Base-by-base conservation (phyloP, 53 echinoderm and acorn worm genomes). In the Hippasteria phrygiana region DNA sequence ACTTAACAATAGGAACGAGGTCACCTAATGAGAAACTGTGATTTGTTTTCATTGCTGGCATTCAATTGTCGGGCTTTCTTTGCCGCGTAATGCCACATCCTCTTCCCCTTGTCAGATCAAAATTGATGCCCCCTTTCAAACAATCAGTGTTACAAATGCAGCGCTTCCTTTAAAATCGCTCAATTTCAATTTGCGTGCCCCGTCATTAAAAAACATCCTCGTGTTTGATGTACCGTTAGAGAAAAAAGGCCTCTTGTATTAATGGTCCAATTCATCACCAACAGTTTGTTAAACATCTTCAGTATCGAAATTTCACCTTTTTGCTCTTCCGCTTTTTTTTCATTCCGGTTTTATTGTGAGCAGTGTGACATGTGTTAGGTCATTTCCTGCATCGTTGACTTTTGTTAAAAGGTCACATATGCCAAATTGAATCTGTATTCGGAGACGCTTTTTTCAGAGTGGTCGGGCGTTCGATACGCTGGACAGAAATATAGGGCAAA, bases 401-500 rank as follows among this genome's bases (percentile, higher is more conserved):
- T 5, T 53, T 33, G 41, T 76, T 63, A 63, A 76, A 76, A 53
- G 43, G 53, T 76, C 45, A 39, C 7, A 24, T 47, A 24, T 43
- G 74, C 47, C 16, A 75, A 47, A 75, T 75, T 32, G 46, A 75
- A 75, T 75, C 76, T 32, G 51, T 50, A 2, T 76, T 74, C 33
- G 76, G 18, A 10, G 8, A 35, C 2, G 50, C 76, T 32, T 76
- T 74, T 48, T 50, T 28, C 4, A 48, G 76, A 76, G 20, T 11
- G 34, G 34, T 1, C 14, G 18, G 18, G 28, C 53, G 50, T 53
- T 76, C 37, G 20, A 50, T 76, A 8, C 31, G 50, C 24, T 10
- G 27, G 50, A 32, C 51, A 18, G 32, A 28, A 32, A 54, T 4
- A 13, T 76, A 20, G 54, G 51, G 76, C 46, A 76, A 76, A 51